Conservation (phyloP, 2,888 invertebrate species). For the Coecobrya sp. region DNA sequence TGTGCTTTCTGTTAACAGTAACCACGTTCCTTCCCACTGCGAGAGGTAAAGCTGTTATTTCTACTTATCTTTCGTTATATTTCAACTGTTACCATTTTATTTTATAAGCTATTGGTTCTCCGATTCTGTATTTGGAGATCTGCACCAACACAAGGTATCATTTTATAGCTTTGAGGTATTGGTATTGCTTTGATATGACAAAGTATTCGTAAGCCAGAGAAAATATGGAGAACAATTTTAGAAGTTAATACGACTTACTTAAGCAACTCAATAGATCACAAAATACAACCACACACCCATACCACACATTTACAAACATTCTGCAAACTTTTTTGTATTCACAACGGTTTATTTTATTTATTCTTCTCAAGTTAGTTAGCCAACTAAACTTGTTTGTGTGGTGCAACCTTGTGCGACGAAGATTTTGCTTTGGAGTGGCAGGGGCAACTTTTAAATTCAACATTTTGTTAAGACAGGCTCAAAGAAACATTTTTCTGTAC, state of each 20-base stretch:
- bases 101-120: background rate
- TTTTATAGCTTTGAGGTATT: background rate
- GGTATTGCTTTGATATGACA: constrained; percentile 39
- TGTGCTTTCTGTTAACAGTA: background rate
- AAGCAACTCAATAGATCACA: constrained; percentile 26
- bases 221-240: background rate
- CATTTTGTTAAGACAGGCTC: constrained; percentile 37
- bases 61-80: background rate
- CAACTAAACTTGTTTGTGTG: constrained; percentile 36
- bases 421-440: background rate
- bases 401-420: background rate
- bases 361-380: constrained; percentile 38
- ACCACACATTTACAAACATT: background rate
- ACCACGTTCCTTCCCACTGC: background rate
- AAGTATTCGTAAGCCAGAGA: background rate
- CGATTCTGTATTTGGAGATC: background rate
- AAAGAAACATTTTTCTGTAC: constrained; percentile 13
- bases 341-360: constrained; percentile 30
- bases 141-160: background rate
- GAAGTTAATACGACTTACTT: constrained; percentile 10
- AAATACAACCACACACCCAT: background rate
- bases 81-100: background rate
- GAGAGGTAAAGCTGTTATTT: background rate
- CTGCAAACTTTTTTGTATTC: constrained; percentile 22
- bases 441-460: constrained; percentile 18